These are phyloP conservation scores for Micropterix aruncella DNA, from an alignment of 2,888 invertebrate genomes.

Conservation along the genomic window DNA sequence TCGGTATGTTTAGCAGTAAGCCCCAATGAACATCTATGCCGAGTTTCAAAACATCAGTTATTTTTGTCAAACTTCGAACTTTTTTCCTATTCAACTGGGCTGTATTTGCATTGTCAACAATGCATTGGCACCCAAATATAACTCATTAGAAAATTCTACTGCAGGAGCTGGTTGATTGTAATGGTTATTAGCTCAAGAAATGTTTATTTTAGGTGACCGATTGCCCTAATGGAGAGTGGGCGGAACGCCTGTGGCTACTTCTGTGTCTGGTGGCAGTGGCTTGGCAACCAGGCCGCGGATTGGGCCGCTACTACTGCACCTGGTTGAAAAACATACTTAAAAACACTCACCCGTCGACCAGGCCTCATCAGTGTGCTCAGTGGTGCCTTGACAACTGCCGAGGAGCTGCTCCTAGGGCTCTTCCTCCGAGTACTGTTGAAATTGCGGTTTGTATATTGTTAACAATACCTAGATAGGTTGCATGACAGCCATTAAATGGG, in stretches of 20 bases:
- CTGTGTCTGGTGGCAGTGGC: conserved; percentile 83
- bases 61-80: too few relatives aligned
- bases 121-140: too few relatives aligned
- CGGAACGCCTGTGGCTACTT: conserved; percentile 77
- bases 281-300: conserved; percentile 77
- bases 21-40: too few relatives aligned
- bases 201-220: conserved; percentile 47
- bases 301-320: conserved; percentile 61
- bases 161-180: too few relatives aligned
- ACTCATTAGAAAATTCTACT: too few relatives aligned
- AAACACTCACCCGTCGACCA: conserved; percentile 2
- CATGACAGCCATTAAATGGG: too few relatives aligned
- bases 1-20: too few relatives aligned
- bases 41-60: too few relatives aligned
- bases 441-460: conserved; percentile 65
- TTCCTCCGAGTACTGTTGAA: conserved; percentile 86
- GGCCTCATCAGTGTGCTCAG: conserved; percentile 70
- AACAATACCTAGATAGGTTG: too few relatives aligned
- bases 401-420: conserved; percentile 68
- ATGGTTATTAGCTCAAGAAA: too few relatives aligned
- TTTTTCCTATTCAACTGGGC: too few relatives aligned
- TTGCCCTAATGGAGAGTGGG: conserved; percentile 73
- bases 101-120: too few relatives aligned
- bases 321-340: conserved; percentile 20
- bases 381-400: conserved; percentile 91